These are phyloP conservation scores for Archivesica marissinica DNA, from an alignment of 1,140 invertebrate species.

Conservation along the genomic window DNA sequence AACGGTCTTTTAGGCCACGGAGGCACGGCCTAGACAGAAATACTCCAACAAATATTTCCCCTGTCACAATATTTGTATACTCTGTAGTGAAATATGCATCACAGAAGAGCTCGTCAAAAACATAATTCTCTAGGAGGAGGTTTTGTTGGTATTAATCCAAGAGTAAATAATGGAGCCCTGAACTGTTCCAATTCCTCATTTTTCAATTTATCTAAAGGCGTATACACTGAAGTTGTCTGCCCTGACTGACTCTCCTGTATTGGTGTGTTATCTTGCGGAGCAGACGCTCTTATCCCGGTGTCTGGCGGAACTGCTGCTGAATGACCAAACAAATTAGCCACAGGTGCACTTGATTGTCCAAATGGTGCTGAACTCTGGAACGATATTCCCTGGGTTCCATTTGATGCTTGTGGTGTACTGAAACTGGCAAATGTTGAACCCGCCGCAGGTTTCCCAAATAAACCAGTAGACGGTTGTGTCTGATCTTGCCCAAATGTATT, in stretches of 20 bases:
- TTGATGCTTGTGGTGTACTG: background rate
- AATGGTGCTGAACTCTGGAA: constrained; percentile 7
- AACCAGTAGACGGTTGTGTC: background rate
- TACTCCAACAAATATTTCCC: no score
- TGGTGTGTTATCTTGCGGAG: background rate
- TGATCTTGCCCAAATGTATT: constrained; percentile 21
- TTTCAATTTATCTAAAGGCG: constrained; percentile 67
- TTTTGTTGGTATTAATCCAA: constrained; percentile 73
- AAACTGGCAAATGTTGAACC: background rate
- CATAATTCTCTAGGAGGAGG: constrained; percentile 75
- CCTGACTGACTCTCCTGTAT: background rate
- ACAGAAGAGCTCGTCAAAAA: no score
- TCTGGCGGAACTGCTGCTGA: constrained; percentile 11
- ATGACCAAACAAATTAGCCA: constrained; percentile 7
- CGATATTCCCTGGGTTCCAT: background rate
- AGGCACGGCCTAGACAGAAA: no score
- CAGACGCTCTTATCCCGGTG: background rate
- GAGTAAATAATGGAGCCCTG: constrained; percentile 70
- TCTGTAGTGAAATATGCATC: no score
- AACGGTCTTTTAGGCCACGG: no score
- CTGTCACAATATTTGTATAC: no score
- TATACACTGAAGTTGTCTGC: constrained; percentile 60
- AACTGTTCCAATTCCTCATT: constrained; percentile 69
- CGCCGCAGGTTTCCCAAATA: constrained; percentile 5
- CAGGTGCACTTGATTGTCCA: constrained; percentile 20